Conservation (phyloP, 1,140 invertebrate species). For the Drosophila littoralis region DNA sequence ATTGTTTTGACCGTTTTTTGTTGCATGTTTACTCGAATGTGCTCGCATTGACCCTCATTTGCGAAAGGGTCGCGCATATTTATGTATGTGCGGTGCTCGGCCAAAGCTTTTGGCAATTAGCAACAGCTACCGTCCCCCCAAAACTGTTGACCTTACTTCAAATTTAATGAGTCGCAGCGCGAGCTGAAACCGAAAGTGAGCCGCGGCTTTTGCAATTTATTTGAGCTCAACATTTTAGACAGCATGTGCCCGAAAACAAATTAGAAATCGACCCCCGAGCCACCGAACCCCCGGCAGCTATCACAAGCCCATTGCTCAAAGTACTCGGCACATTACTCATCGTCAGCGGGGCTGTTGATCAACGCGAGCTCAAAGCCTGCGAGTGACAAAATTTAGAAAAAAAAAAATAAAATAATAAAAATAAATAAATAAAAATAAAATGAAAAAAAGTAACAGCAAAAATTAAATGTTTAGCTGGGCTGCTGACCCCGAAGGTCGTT, state of each 20-base stretch:
- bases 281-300: background rate
- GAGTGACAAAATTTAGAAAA: constrained; percentile 59
- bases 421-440: background rate
- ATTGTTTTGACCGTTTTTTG: constrained; percentile 19
- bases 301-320: background rate
- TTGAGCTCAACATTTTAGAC: constrained; percentile 33
- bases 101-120: constrained; percentile 67
- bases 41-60: constrained; percentile 70
- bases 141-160: constrained; percentile 66
- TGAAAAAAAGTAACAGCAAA: constrained; percentile 6
- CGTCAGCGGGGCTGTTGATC: constrained; percentile 35
- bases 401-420: background rate
- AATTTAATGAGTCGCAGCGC: constrained; percentile 59
- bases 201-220: constrained; percentile 51
- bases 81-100: constrained; percentile 40
- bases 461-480: constrained; percentile 30
- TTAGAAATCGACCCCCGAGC: constrained; percentile 42
- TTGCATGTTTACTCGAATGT: constrained; percentile 48
- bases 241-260: constrained; percentile 47
- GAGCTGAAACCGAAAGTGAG: constrained; percentile 30
- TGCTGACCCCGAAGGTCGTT: constrained; percentile 29
- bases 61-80: constrained; percentile 48
- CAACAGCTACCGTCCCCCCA: constrained; percentile 21
- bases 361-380: background rate
- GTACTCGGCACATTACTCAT: constrained; percentile 54